Conservation (phyloP, 53 echinoderm and acorn worm genomes). For the Henricia sp. region DNA sequence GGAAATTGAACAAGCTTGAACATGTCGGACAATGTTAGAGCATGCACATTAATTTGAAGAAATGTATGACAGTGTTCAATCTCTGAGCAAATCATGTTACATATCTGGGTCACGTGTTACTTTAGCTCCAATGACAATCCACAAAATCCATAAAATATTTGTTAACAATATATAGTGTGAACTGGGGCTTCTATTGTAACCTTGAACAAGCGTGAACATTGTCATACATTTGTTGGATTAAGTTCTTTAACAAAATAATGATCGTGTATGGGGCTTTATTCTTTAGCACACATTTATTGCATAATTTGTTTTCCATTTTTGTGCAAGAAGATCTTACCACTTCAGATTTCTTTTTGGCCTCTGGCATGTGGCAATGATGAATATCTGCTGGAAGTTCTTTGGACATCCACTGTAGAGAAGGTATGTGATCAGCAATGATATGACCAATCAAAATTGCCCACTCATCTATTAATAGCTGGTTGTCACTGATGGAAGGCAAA, state of each 20-base stretch:
- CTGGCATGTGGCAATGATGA: slow-evolving; percentile 51
- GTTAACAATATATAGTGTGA: too few relatives aligned
- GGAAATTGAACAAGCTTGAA: too few relatives aligned
- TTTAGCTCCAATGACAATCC: too few relatives aligned
- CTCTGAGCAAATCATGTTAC: neutral
- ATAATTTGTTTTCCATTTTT: neutral
- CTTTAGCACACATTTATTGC: neutral
- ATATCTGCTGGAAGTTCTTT: slow-evolving; percentile 22
- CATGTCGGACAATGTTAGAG: too few relatives aligned
- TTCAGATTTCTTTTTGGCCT: slow-evolving; percentile 56
- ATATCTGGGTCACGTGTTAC: neutral
- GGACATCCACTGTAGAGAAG: slow-evolving; percentile 35
- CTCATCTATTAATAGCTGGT: slow-evolving; percentile 21
- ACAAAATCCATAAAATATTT: too few relatives aligned
- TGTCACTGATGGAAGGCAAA: slow-evolving; percentile 37
- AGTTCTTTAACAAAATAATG: neutral
- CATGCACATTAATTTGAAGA: too few relatives aligned
- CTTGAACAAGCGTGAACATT: too few relatives aligned
- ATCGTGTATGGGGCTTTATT: neutral
- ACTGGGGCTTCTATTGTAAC: too few relatives aligned
- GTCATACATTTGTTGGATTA: neutral
- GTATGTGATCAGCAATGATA: slow-evolving; percentile 48
- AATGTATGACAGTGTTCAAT: too few relatives aligned
- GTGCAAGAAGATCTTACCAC: slow-evolving; percentile 28
- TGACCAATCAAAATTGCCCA: slow-evolving; percentile 58